Conservation (phyloP, 2,113 vertebrate species). For the Passer montanus region DNA sequence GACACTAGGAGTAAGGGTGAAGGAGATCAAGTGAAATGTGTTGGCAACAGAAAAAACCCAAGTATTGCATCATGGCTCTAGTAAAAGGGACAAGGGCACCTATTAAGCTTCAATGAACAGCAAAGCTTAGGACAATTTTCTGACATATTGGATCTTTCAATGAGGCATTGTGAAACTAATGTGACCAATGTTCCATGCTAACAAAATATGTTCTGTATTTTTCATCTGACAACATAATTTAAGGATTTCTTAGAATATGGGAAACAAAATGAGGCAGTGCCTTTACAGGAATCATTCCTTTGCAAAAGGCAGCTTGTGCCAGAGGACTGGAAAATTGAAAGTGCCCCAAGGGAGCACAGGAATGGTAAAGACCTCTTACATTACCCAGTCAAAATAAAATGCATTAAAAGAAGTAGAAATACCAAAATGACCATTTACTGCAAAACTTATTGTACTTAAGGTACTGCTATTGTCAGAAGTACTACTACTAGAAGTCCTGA, state of each 20-base stretch:
- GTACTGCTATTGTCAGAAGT: not conserved
- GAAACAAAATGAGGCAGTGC: not conserved
- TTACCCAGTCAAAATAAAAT: not conserved
- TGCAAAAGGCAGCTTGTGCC: not conserved
- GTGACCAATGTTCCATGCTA: not conserved
- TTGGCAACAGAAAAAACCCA: not conserved
- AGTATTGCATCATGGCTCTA: not conserved
- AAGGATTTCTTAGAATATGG: not conserved
- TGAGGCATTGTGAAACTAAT: not conserved
- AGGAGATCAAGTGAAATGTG: not conserved
- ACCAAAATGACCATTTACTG: not conserved
- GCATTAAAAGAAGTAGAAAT: not conserved
- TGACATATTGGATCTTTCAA: constrained; percentile 11
- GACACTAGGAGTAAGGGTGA: not conserved
- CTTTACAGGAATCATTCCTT: not conserved
- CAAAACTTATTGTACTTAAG: not conserved
- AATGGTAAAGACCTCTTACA: not conserved
- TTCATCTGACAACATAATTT: not conserved
- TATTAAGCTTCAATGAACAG: constrained; percentile 4
- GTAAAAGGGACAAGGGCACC: not conserved
- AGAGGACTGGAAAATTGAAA: constrained; percentile 5
- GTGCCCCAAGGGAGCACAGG: not conserved
- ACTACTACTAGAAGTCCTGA: not conserved
- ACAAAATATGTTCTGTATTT: not conserved
- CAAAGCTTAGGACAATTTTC: constrained; percentile 32